Conservation (phyloP, 2,797 vertebrate genomes). For the Moxostoma hubbsi region DNA sequence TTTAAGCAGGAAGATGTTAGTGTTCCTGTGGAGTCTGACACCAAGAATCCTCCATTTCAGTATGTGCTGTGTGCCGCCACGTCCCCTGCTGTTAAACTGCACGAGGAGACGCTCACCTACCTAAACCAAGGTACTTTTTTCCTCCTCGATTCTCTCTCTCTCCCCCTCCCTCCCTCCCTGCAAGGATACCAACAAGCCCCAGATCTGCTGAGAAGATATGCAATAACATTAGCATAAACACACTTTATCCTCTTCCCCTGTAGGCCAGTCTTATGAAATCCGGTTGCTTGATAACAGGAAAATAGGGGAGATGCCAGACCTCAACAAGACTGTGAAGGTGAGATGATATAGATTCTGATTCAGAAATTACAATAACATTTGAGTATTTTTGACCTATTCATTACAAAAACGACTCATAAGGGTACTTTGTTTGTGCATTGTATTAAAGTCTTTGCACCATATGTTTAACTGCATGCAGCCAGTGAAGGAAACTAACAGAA, state of each 20-base stretch:
- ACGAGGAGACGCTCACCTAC: conserved; percentile 97
- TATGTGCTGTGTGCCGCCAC: conserved; percentile 95
- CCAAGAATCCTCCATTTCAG: conserved; percentile 94
- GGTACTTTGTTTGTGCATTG: too few species aligned
- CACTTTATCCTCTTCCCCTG: background rate
- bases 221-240: background rate
- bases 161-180: too few species aligned
- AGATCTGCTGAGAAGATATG: background rate
- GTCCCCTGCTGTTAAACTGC: conserved; percentile 93
- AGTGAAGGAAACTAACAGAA: too few species aligned
- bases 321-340: conserved; percentile 95
- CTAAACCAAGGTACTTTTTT: conserved; percentile 91
- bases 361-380: too few species aligned
- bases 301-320: conserved; percentile 88
- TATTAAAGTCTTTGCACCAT: too few species aligned
- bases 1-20: conserved; percentile 97
- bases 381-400: too few species aligned
- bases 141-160: background rate
- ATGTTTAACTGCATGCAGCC: too few species aligned
- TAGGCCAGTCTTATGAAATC: conserved; percentile 98
- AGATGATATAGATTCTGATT: conserved; percentile 41
- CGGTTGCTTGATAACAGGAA: conserved; percentile 96
- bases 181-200: background rate
- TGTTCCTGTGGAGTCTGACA: conserved; percentile 87
- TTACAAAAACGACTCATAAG: too few species aligned